Evolutionary conservation across 2,797 vertebrate genomes (phyloP).

Genomic region (Eospalax fontanierii): DNA sequence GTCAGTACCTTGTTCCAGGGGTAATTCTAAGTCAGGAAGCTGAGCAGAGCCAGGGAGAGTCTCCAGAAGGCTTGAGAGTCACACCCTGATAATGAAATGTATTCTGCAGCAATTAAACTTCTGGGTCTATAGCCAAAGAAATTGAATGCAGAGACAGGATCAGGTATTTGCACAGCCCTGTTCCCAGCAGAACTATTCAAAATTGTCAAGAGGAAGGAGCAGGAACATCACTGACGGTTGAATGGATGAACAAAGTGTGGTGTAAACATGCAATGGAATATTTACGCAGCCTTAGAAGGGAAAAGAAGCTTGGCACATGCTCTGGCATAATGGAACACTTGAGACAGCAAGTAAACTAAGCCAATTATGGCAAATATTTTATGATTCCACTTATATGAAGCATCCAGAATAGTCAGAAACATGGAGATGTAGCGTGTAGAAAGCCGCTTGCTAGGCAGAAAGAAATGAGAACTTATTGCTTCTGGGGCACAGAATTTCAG

Average conservation of each 20-base stretch:
- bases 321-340: accelerated
- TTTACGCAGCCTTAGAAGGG: neutral
- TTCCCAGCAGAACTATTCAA: neutral
- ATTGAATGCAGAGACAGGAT: neutral
- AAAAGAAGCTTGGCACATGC: neutral
- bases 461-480: neutral
- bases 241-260: neutral
- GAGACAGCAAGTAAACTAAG: neutral
- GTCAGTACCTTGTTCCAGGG: neutral
- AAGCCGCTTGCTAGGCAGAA: neutral
- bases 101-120: neutral
- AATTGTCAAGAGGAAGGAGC: neutral
- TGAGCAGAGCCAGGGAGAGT: constrained; percentile 4
- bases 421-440: neutral
- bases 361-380: neutral
- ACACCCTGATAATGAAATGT: neutral
- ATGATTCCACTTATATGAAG: neutral
- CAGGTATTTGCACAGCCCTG: neutral
- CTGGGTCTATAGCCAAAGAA: neutral
- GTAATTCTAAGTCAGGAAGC: neutral
- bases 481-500: neutral
- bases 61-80: constrained; percentile 77
- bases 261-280: neutral
- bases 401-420: neutral
- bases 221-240: neutral